Conservation (phyloP, 2,888 invertebrate genomes). For the Trissoscelio sp. region DNA sequence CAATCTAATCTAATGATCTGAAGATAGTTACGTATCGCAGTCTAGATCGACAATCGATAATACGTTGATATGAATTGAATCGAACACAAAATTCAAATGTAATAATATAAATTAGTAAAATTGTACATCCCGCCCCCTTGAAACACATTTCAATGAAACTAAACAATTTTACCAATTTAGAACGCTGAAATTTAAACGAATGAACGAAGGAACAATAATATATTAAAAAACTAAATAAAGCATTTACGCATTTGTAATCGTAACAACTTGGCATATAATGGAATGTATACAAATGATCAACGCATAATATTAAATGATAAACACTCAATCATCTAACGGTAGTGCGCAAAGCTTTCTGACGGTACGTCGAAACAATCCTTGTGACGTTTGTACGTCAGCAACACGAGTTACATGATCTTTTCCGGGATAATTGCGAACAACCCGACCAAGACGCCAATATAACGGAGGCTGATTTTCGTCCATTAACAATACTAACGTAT, state of each 20-base stretch:
- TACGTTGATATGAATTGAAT: too few relatives aligned
- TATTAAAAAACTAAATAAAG: too few relatives aligned
- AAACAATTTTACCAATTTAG: too few relatives aligned
- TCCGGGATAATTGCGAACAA: not conserved
- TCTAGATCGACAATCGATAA: too few relatives aligned
- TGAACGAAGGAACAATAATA: too few relatives aligned
- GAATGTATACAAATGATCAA: not conserved
- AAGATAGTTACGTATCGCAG: too few relatives aligned
- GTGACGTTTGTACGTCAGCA: conserved; percentile 9
- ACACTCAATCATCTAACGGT: not conserved
- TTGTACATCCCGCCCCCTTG: conserved; percentile 11
- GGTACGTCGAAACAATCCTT: conserved; percentile 2
- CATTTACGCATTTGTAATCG: too few relatives aligned
- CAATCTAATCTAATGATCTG: too few relatives aligned
- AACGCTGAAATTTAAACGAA: too few relatives aligned
- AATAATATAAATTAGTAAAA: too few relatives aligned
- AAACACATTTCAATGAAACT: conserved; percentile 3
- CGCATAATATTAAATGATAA: not conserved
- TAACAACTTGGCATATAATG: too few relatives aligned
- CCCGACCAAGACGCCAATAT: not conserved
- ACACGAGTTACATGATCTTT: conserved; percentile 3
- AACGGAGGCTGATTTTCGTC: conserved; percentile 18
- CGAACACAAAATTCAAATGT: too few relatives aligned
- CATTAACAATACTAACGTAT: conserved; percentile 5
- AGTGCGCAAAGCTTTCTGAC: conserved; percentile 10